Percentiles rank a stretch among this genome's conserved stretches.
These are phyloP conservation scores for Nomada flava DNA, from an alignment of 2,888 invertebrate species.

Conservation along the genomic window DNA sequence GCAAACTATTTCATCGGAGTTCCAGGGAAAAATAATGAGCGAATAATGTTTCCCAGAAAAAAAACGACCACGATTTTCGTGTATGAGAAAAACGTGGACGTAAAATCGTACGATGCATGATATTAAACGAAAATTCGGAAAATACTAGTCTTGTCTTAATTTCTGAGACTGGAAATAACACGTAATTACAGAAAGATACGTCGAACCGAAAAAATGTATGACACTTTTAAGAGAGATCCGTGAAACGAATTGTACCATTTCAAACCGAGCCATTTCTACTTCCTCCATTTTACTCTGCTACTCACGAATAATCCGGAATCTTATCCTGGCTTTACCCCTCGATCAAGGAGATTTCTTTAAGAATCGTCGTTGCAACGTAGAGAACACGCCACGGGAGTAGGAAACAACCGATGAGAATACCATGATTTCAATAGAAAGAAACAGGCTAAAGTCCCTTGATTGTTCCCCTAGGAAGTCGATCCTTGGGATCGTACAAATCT, in stretches of 20 bases:
- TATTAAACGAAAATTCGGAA: too few species aligned
- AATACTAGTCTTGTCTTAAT: too few species aligned
- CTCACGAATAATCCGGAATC: conserved; percentile 35
- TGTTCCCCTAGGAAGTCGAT: not conserved
- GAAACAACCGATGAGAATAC: conserved; percentile 43
- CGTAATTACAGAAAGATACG: not conserved
- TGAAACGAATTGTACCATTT: not conserved
- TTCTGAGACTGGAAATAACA: not conserved
- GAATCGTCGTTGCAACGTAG: not conserved
- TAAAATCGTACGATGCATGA: too few species aligned
- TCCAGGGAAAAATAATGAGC: too few species aligned
- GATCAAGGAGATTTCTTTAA: conserved; percentile 33
- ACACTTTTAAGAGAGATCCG: not conserved
- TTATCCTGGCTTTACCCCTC: conserved; percentile 20
- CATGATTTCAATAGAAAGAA: not conserved
- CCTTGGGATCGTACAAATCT: too few species aligned
- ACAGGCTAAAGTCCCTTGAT: not conserved
- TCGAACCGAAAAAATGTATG: not conserved
- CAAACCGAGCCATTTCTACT: conserved; percentile 5
- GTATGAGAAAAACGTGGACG: too few species aligned
- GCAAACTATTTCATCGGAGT: not conserved
- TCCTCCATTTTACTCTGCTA: conserved; percentile 7
- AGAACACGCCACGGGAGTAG: conserved; percentile 22
- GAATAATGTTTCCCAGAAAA: too few species aligned
- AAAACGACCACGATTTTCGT: conserved; percentile 1